Evolutionary conservation across 1,140 invertebrate species (phyloP), one percentile per base, ranked within the genome.

Genomic region (Drosophila saltans): DNA sequence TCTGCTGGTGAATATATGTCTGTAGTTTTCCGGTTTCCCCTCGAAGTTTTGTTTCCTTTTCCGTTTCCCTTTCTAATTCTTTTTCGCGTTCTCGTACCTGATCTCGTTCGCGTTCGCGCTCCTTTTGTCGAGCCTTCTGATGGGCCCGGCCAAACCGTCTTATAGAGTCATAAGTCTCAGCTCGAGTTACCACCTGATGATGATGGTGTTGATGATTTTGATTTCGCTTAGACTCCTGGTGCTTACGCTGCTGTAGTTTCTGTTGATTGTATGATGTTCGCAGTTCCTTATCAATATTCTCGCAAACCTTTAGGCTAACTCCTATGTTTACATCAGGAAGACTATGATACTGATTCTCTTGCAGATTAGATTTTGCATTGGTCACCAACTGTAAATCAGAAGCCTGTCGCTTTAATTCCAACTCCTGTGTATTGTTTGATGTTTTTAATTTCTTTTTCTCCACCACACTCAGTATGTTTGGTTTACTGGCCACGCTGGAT

Each of bases 291-390:
- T 95, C 95, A 78, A 95, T 95, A 75, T 93, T 93, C 88, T 95
- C 95, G 43, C 94, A 95, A 75, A 94, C 94, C 76, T 94, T 93
- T 33, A 95, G 93, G 74, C 94, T 95, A 81, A 94, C 95, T 61
- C 94, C 94, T 39, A 95, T 94, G 57, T 94, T 94, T 36, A 95
- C 94, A 91, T 95, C 95, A 7, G 95, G 95, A 66, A 95, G 90
- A 4, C 95, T 95, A 85, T 95, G 94, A 75, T 95, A 95, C 84
- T 95, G 94, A 91, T 95, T 95, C 91, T 95, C 94, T 60, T 52
- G 45, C 4, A 90, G 75, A 79, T 90, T 90, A 39, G 83, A 75
- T 64, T 91, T 90, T 30, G 72, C 9, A 10, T 30, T 41, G 21
- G 45, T 65, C 1, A 79, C 33, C 26, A 80, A 59, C 9, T 80